Conservation (phyloP, 2,888 invertebrate genomes). For the Drosophila sordidula region DNA sequence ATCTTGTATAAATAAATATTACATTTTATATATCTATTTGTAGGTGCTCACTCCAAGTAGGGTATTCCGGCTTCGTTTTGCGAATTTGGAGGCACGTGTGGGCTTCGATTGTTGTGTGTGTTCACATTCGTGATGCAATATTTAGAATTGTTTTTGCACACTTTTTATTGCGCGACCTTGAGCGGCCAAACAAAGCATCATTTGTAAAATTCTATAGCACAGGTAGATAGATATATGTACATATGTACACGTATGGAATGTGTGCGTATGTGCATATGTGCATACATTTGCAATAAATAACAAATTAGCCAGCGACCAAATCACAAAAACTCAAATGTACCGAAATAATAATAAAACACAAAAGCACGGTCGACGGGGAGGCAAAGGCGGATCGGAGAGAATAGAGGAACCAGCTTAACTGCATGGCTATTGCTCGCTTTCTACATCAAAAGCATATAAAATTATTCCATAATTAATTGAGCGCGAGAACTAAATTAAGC, state of each 20-base stretch:
- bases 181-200: conserved; percentile 64
- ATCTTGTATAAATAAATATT: neutral
- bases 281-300: conserved; percentile 54
- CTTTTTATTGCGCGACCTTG: conserved; percentile 64
- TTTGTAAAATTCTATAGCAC: conserved; percentile 51
- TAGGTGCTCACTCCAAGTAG: conserved; percentile 1
- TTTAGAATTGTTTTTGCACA: conserved; percentile 60
- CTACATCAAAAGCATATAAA: conserved; percentile 2
- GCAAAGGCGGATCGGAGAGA: neutral
- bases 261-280: conserved; percentile 5
- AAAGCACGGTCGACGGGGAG: neutral
- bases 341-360: conserved; percentile 14
- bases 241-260: neutral
- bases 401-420: conserved; percentile 3
- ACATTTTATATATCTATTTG: no score
- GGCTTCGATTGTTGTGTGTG: conserved; percentile 14
- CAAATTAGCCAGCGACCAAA: conserved; percentile 27
- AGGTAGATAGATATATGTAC: neutral
- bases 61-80: conserved; percentile 12
- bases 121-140: conserved; percentile 65
- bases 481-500: neutral
- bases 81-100: neutral
- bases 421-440: neutral
- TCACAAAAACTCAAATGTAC: conserved; percentile 14
- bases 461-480: conserved; percentile 13